Conservation (phyloP, 2,797 vertebrate species). For the Protonibea diacanthus region DNA sequence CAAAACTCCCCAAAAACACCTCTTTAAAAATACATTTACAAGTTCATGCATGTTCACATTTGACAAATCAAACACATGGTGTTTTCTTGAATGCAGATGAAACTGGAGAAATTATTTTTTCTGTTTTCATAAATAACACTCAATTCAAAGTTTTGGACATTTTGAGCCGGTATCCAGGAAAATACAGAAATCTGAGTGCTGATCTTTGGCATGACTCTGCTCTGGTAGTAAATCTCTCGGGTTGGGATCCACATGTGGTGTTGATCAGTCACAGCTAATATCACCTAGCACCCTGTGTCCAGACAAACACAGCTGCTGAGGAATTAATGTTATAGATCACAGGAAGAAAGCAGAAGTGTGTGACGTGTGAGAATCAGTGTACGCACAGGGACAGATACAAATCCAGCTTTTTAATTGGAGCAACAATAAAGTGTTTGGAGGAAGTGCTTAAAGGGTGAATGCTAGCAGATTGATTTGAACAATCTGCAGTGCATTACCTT, state of each 20-base stretch:
- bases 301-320: slow-evolving; percentile 77
- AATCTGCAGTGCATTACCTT: background rate
- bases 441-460: background rate
- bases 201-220: slow-evolving; percentile 53
- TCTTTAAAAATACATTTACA: background rate
- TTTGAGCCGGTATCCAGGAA: slow-evolving; percentile 23
- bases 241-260: slow-evolving; percentile 73
- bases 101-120: background rate
- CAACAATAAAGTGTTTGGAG: background rate
- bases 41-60: background rate
- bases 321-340: slow-evolving; percentile 67
- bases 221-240: slow-evolving; percentile 62
- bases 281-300: slow-evolving; percentile 69
- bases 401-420: background rate
- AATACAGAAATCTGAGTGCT: slow-evolving; percentile 37
- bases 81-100: background rate
- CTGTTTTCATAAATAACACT: background rate
- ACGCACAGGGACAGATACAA: slow-evolving; percentile 1
- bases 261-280: slow-evolving; percentile 82
- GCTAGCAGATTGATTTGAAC: slow-evolving; percentile 11
- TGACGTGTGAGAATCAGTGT: slow-evolving; percentile 18
- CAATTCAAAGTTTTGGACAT: slow-evolving; percentile 20
- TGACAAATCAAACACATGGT: background rate
- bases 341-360: slow-evolving; percentile 24
- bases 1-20: background rate